Evolutionary conservation across 2,113 vertebrate genomes (phyloP), one percentile per base, ranked within the genome.

Genomic region (Ancistrus triradiatus): DNA sequence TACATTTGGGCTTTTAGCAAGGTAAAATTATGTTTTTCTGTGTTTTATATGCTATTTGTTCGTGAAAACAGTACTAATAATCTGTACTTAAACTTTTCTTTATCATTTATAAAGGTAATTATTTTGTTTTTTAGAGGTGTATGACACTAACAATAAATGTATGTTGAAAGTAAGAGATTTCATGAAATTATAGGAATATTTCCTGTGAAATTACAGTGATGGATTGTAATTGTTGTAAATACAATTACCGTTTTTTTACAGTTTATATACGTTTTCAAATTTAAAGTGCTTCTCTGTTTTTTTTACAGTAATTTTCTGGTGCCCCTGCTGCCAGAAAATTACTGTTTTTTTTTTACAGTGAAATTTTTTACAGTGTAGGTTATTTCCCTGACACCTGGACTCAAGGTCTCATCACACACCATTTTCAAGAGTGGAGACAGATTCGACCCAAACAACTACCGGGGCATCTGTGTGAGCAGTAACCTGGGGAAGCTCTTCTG

Each of bases 131-230:
- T 59, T 59, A n/a, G n/a, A n/a, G n/a, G n/a, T n/a, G n/a, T 43
- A 44, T 25, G 35, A 44, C 19, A 15, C 40, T 44, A 37, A 37
- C 15, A 40, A 44, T 4, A 9, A 59, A 59, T 44, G 44, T 46
- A 59, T 59, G 37, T 44, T 44, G 37, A 59, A 59, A 59, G 38
- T 59, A 59, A 59, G 24, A 59, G 38, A 59, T 59, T 44, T 44
- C 35, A 43, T 59, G 38, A 22, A 59, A 59, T 43, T 59, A 27
- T 59, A 44, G 22, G 57, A 35, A 14, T 15, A 44, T 44, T 59
- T 59, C 57, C 21, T 46, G 57, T 59, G 44, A 44, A 57, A 17
- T 57, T 44, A 59, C 57, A 59, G 57, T 59, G 25, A 44, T 59
- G 5, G 21, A 59, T 59, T 10, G 7, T 58, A 43, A 44, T 14